phyloP scores from a whole-genome alignment of 1,140 invertebrate species.

The Rhysida immarginata region DNA sequence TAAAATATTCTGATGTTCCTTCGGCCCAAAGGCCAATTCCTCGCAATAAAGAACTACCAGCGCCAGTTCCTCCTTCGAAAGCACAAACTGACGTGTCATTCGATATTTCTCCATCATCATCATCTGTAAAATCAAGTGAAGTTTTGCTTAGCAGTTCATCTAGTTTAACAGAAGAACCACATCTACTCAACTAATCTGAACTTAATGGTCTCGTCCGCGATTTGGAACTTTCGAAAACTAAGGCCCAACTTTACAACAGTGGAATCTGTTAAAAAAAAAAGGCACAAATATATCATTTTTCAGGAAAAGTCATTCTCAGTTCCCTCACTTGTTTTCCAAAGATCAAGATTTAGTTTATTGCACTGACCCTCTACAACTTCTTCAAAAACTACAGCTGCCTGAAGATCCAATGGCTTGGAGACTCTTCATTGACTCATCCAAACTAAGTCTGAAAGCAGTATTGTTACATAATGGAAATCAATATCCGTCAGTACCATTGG shows the following conservation, averaged over 20 bases:
- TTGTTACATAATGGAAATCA: too few species aligned
- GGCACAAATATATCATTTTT: too few species aligned
- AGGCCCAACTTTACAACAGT: slow-evolving; percentile 6
- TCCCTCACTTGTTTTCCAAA: too few species aligned
- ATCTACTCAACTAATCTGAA: slow-evolving; percentile 4
- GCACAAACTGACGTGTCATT: neutral
- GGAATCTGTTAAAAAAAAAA: too few species aligned
- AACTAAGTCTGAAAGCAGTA: too few species aligned
- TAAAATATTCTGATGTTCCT: neutral
- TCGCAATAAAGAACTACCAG: neutral
- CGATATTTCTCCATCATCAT: neutral
- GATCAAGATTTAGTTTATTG: too few species aligned
- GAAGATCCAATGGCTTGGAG: too few species aligned
- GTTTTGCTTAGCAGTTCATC: neutral
- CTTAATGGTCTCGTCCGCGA: slow-evolving; percentile 8
- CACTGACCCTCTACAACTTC: too few species aligned
- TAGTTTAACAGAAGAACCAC: neutral
- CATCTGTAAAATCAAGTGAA: neutral
- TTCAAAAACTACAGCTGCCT: too few species aligned
- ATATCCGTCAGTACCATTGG: too few species aligned
- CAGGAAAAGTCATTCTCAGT: too few species aligned
- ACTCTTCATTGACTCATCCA: too few species aligned
- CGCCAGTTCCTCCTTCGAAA: neutral
- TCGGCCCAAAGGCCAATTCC: neutral
- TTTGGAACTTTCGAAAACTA: slow-evolving; percentile 7